A percentile compares a stretch with the other conserved stretches of the same genome.
phyloP scores from a whole-genome alignment of 2,113 vertebrate species.

The Chionis minor region DNA sequence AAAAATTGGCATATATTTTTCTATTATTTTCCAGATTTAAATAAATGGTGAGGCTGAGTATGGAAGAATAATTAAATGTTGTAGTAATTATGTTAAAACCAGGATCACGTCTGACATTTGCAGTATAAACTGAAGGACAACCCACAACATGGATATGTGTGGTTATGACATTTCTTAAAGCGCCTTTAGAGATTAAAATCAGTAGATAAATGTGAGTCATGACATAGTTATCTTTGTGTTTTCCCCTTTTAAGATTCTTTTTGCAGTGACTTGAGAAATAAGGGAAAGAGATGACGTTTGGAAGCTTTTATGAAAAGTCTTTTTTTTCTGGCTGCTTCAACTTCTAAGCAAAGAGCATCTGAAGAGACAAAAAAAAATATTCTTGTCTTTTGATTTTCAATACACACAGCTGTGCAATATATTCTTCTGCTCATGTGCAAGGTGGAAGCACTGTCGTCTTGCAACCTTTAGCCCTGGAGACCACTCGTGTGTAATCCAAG shows the following conservation, averaged over 20 bases:
- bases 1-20: background rate
- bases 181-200: conserved; percentile 15
- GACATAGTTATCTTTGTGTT: background rate
- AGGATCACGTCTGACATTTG: conserved; percentile 54
- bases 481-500: background rate
- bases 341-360: background rate
- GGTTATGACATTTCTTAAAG: conserved; percentile 41
- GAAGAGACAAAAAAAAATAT: conserved; percentile 21
- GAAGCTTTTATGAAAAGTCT: background rate
- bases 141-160: conserved; percentile 1
- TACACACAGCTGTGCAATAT: background rate
- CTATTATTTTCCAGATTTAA: conserved; percentile 35
- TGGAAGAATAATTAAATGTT: conserved; percentile 43
- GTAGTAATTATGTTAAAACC: conserved; percentile 51
- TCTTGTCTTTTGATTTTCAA: background rate
- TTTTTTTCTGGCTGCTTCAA: background rate
- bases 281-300: background rate
- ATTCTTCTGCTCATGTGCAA: background rate
- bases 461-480: background rate
- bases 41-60: conserved; percentile 16
- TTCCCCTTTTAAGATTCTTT: background rate
- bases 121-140: conserved; percentile 52
- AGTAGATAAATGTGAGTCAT: conserved; percentile 24
- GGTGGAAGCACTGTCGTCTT: background rate
- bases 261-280: background rate